These are phyloP conservation scores for Muricea muricata DNA, from an alignment of 92 coral and sea anemone genomes.

Conservation along the genomic window DNA sequence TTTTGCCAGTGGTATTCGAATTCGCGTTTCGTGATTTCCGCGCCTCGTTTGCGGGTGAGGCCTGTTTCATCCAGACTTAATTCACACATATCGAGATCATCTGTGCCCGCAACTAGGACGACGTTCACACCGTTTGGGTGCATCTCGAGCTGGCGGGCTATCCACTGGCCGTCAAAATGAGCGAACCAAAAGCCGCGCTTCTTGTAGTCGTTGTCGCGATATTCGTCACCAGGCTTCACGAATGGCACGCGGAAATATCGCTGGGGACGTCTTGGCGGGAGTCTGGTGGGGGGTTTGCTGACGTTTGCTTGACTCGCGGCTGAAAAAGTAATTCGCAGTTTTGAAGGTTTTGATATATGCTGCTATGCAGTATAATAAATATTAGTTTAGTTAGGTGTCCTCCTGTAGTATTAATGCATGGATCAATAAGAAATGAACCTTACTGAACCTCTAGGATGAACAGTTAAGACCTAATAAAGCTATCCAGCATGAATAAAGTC, in stretches of 20 bases:
- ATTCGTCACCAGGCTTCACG: constrained; percentile 78
- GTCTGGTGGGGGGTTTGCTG: constrained; percentile 44
- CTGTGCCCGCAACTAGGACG: constrained; percentile 91
- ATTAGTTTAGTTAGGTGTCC: not conserved
- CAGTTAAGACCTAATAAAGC: too few species aligned
- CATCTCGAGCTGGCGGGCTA: constrained; percentile 96
- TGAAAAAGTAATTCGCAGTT: not conserved
- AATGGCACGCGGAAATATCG: constrained; percentile 98
- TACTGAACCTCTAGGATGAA: too few species aligned
- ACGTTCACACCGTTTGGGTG: constrained; percentile 77
- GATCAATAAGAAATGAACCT: too few species aligned
- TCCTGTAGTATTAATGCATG: not conserved
- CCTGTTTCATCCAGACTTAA: constrained; percentile 94
- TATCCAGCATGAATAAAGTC: too few species aligned
- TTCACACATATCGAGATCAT: constrained; percentile 99
- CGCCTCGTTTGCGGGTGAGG: constrained; percentile 79
- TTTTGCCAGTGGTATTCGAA: constrained; percentile 84
- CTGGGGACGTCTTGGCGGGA: constrained; percentile 95
- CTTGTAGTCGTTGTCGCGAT: constrained; percentile 82
- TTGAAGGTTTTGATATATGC: too few species aligned
- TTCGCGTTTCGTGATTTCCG: constrained; percentile 81
- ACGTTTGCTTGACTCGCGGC: constrained; percentile 20
- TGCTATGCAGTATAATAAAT: not conserved
- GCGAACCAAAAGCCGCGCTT: constrained; percentile 99
- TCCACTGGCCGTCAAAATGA: constrained; percentile 99